Evolutionary conservation across 2,888 invertebrate species (phyloP), one percentile per base, ranked within the genome.

Genomic region (Busseola fusca): DNA sequence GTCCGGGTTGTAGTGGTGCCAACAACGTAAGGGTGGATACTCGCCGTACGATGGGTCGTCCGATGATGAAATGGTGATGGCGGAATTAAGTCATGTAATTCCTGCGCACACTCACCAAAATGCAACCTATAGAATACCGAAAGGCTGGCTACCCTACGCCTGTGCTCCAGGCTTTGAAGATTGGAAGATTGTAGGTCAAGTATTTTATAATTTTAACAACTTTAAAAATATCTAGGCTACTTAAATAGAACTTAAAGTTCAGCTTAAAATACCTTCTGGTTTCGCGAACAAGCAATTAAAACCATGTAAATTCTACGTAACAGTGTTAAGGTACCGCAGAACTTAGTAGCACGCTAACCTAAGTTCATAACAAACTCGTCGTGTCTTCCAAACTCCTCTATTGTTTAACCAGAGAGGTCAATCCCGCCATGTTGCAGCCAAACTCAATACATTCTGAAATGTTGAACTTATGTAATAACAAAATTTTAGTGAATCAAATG

Each of bases 401-500:
- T 80, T 80, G 76, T 78, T 71, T 71, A 67, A 81, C 70, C 69
- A 64, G 56, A 74, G 58, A 45, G 70, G 69, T 76, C 73, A 73
- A 74, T 62, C 64, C 50, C 54, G 66, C 60, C 58, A 73, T 68
- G 34, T 57, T 78, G 66, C 63, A 69, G 57, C 60, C 48, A 40
- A 74, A 64, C 63, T 78, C 60, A 60, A 82, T 75, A 82, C 71
- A 75, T 73, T 75, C 69, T 56, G 60, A 76, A 69, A 81, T 76
- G 64, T 64, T 75, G 34, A 83, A 83, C 76, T 82, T 78, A 27
- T 63, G 62, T 79, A 69, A 76, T 84, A 76, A 78, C 80, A 84
- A 84, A 83, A 84, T 78, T 69, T 78, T 74, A 75, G 64, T 80
- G 73, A 78, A 82, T 84, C 75, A 70, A 66, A 50, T n/a, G 58